A percentile compares a stretch with the other conserved stretches of the same genome.
These are phyloP conservation scores for Noturus placidus DNA, from an alignment of 2,113 vertebrate genomes.

Conservation along the genomic window DNA sequence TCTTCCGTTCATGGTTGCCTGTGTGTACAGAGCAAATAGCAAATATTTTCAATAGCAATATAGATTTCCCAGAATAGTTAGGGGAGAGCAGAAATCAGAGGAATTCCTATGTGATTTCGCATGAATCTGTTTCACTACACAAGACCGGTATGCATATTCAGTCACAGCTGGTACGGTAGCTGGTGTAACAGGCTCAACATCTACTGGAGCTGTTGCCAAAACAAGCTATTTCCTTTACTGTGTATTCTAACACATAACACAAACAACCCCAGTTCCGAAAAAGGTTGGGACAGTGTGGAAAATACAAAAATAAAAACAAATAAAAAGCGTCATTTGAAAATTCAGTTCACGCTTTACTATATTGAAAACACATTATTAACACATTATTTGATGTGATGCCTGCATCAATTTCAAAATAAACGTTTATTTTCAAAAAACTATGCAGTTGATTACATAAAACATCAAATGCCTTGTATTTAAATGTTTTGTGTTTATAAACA, in stretches of 20 bases:
- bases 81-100: background rate
- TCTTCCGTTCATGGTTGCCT: background rate
- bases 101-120: background rate
- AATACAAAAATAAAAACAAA: too few relatives aligned
- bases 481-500: too few relatives aligned
- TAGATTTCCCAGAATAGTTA: background rate
- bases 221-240: slow-evolving; percentile 25
- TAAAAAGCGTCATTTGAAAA: too few relatives aligned
- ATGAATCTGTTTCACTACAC: background rate
- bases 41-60: background rate
- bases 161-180: background rate
- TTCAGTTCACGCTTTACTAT: too few relatives aligned
- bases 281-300: too few relatives aligned
- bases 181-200: slow-evolving; percentile 7
- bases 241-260: background rate
- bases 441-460: too few relatives aligned
- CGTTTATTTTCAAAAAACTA: too few relatives aligned
- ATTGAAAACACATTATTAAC: too few relatives aligned
- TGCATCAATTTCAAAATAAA: too few relatives aligned
- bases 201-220: slow-evolving; percentile 29
- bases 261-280: background rate
- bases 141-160: slow-evolving; percentile 1
- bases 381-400: too few relatives aligned
- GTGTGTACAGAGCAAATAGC: background rate
- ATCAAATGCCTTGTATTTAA: too few relatives aligned